Percentiles rank a stretch among this genome's conserved stretches.
Evolutionary conservation across 2,888 invertebrate species (phyloP).

Genomic region (Zelleria hepariella): DNA sequence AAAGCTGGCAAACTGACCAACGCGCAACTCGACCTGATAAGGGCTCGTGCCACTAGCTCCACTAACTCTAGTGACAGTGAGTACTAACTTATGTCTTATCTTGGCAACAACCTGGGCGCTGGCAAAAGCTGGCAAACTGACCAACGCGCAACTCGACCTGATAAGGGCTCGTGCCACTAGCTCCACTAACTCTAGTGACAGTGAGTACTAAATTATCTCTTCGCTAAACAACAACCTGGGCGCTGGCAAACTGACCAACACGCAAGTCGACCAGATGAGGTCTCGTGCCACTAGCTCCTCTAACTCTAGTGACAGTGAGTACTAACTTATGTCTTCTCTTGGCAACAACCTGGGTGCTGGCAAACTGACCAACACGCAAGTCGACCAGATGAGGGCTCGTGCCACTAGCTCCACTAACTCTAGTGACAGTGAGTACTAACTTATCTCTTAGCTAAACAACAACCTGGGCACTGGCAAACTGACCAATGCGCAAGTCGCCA

Average conservation of each 20-base stretch:
- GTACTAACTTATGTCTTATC: too few relatives aligned
- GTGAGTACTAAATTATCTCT: too few relatives aligned
- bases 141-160: conserved; percentile 74
- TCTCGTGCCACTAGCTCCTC: conserved; percentile 63
- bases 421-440: conserved; percentile 41
- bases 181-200: conserved; percentile 59
- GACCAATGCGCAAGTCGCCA: conserved; percentile 74
- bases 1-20: conserved; percentile 67
- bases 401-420: conserved; percentile 66
- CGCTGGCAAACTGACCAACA: conserved; percentile 67
- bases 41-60: conserved; percentile 64
- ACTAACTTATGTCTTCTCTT: too few relatives aligned
- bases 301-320: conserved; percentile 58
- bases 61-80: conserved; percentile 58
- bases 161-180: conserved; percentile 64
- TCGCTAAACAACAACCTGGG: conserved; percentile 74
- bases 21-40: conserved; percentile 72
- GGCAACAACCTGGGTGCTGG: conserved; percentile 69
- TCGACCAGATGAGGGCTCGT: conserved; percentile 70
- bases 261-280: conserved; percentile 72
- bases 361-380: conserved; percentile 72
- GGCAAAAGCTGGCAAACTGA: conserved; percentile 70
- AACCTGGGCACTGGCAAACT: conserved; percentile 68
- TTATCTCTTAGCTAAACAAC: conserved; percentile 38
- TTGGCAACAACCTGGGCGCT: conserved; percentile 71